A percentile compares a stretch with the other conserved stretches of the same genome.
These are phyloP conservation scores for Hirtodrosophila histrioides DNA, from an alignment of 2,888 invertebrate species.

Conservation along the genomic window DNA sequence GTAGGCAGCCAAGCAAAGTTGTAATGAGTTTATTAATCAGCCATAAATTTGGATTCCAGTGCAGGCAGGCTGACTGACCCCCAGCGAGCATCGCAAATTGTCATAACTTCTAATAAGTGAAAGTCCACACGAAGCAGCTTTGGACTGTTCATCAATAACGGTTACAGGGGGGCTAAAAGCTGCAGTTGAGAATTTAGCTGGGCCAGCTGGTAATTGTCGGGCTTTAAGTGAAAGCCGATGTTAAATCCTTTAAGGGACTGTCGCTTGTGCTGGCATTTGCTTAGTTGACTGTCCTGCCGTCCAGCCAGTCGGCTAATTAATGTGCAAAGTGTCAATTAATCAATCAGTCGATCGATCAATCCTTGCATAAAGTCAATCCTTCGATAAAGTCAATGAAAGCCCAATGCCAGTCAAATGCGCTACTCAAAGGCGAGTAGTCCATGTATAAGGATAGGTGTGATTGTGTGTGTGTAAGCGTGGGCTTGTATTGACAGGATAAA, in stretches of 20 bases:
- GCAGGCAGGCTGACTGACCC: too few relatives aligned
- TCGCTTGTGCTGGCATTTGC: conserved; percentile 13
- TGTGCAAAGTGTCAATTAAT: conserved; percentile 81
- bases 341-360: conserved; percentile 81
- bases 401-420: conserved; percentile 42
- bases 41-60: conserved; percentile 50
- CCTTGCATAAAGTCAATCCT: conserved; percentile 43
- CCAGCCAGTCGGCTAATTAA: conserved; percentile 72
- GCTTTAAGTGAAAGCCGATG: conserved; percentile 32
- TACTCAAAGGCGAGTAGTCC: conserved; percentile 33
- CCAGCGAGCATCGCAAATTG: conserved; percentile 34
- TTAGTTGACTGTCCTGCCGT: conserved; percentile 12
- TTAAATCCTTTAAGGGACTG: conserved; percentile 40
- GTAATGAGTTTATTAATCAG: conserved; percentile 77
- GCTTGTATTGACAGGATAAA: conserved; percentile 74
- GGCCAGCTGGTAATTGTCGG: conserved; percentile 24
- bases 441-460: conserved; percentile 6
- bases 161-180: conserved; percentile 2
- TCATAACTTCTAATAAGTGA: conserved; percentile 63
- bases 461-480: conserved; percentile 20
- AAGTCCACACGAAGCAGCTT: conserved; percentile 23
- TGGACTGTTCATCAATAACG: conserved; percentile 26
- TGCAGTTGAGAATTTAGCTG: background rate
- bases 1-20: conserved; percentile 60
- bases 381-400: conserved; percentile 52